Conservation (phyloP, 2,888 invertebrate species). For the Neoascia interrupta region DNA sequence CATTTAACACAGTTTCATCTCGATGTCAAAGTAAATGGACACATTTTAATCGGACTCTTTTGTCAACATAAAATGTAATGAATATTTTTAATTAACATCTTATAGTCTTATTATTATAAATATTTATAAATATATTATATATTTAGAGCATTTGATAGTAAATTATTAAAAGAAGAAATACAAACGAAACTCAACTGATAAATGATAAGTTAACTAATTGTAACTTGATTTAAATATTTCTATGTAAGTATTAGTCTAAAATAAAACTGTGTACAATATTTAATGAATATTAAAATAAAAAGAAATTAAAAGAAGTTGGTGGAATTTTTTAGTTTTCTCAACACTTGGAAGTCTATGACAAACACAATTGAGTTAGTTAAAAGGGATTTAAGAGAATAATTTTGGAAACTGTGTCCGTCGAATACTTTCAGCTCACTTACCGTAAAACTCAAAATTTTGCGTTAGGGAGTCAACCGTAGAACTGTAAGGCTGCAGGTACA, state of each 20-base stretch:
- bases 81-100: constrained; percentile 26
- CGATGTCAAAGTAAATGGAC: constrained; percentile 11
- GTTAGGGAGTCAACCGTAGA: too few species aligned
- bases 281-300: constrained; percentile 54
- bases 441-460: too few species aligned
- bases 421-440: too few species aligned
- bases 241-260: constrained; percentile 38
- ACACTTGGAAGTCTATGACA: too few species aligned
- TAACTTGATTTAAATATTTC: constrained; percentile 50
- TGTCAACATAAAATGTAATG: background rate
- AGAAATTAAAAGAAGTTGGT: constrained; percentile 2
- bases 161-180: constrained; percentile 1
- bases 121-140: constrained; percentile 11
- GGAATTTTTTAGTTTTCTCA: background rate
- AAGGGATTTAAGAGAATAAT: too few species aligned
- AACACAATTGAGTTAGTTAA: too few species aligned
- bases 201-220: constrained; percentile 56
- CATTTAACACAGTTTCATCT: constrained; percentile 28
- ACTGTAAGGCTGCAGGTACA: too few species aligned
- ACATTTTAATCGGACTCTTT: constrained; percentile 18
- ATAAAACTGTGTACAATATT: constrained; percentile 46
- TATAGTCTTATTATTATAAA: background rate
- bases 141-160: constrained; percentile 35
- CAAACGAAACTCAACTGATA: constrained; percentile 45
- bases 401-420: too few species aligned